These are phyloP conservation scores for Eolophus roseicapilla DNA, from an alignment of 2,113 vertebrate genomes.

Conservation along the genomic window DNA sequence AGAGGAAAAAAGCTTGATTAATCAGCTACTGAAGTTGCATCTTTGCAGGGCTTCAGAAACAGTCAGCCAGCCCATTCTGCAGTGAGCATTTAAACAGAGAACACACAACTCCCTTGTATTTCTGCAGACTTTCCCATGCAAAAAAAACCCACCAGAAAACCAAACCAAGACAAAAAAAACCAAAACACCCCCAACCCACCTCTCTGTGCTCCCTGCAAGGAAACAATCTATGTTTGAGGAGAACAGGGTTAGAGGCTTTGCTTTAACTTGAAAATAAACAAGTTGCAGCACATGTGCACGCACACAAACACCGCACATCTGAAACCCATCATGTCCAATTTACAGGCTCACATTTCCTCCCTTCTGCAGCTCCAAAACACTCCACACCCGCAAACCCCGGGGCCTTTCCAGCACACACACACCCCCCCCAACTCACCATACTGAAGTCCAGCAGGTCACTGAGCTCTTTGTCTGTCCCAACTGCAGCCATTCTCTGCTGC, in stretches of 20 bases:
- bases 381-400: background rate
- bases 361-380: slow-evolving; percentile 7
- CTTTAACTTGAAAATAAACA: slow-evolving; percentile 61
- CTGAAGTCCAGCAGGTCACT: slow-evolving; percentile 99
- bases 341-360: slow-evolving; percentile 42
- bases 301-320: slow-evolving; percentile 55
- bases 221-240: background rate
- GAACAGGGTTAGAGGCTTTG: slow-evolving; percentile 14
- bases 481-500: slow-evolving; percentile 96
- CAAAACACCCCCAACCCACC: background rate
- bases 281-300: slow-evolving; percentile 56
- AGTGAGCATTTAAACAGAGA: background rate
- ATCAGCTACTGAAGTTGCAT: slow-evolving; percentile 35
- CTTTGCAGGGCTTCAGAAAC: background rate
- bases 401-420: background rate
- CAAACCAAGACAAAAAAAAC: background rate
- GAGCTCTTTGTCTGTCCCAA: slow-evolving; percentile 90
- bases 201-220: background rate
- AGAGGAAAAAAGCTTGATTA: slow-evolving; percentile 31
- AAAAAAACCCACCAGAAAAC: background rate
- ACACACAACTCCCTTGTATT: background rate
- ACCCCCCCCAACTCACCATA: slow-evolving; percentile 83
- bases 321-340: slow-evolving; percentile 55
- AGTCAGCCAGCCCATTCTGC: background rate
- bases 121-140: background rate